Conservation (phyloP, 2,888 invertebrate genomes). For the Tromatobia lineatoria region DNA sequence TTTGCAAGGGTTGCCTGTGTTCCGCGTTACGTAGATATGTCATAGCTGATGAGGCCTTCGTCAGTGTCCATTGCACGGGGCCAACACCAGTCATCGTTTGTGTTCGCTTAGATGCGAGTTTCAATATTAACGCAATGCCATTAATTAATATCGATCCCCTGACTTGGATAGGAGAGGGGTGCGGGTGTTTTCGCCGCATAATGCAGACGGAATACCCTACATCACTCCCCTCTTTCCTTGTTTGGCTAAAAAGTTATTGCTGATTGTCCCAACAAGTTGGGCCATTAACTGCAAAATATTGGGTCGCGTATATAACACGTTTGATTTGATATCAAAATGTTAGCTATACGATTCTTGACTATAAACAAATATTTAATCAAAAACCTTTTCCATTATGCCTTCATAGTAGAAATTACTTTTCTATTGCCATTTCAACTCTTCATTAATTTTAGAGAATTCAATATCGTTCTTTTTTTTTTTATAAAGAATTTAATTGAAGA, state of each 20-base stretch:
- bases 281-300: constrained; percentile 15
- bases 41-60: not conserved
- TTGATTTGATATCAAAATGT: constrained; percentile 15
- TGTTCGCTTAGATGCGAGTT: constrained; percentile 83
- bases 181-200: constrained; percentile 24
- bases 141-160: constrained; percentile 77
- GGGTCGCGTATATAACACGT: constrained; percentile 6
- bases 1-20: constrained; percentile 3
- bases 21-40: constrained; percentile 2
- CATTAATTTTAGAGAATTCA: not conserved
- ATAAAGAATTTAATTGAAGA: too few relatives aligned
- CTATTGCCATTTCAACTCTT: not conserved
- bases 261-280: not conserved
- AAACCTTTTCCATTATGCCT: not conserved
- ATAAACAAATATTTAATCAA: constrained; percentile 17
- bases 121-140: constrained; percentile 80
- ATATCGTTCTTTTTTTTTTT: too few relatives aligned
- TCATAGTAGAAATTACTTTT: not conserved
- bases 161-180: not conserved
- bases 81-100: constrained; percentile 72
- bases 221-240: not conserved
- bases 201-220: constrained; percentile 19
- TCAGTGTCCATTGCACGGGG: constrained; percentile 16
- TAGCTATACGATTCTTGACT: not conserved
- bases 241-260: constrained; percentile 30